Evolutionary conservation across 2,888 invertebrate genomes (phyloP).

Genomic region (Diachrysia chrysitis): DNA sequence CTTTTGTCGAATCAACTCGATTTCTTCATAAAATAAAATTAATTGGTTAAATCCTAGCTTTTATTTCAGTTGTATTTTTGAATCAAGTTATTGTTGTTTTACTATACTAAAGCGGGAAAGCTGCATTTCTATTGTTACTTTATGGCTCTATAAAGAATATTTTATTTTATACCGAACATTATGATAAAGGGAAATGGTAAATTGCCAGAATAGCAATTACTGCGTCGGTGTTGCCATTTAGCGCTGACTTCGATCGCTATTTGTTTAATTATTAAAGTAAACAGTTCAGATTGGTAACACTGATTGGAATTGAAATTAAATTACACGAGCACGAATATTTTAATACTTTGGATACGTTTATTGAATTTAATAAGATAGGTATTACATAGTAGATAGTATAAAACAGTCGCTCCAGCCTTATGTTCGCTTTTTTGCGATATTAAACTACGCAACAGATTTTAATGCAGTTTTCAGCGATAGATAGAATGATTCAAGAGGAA

Average conservation of each 20-base stretch:
- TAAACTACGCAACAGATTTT: too few species aligned
- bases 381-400: too few species aligned
- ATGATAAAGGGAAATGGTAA: not conserved
- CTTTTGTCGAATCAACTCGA: not conserved
- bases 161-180: slow-evolving; percentile 3
- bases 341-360: not conserved
- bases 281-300: slow-evolving; percentile 18
- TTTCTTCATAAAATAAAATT: not conserved
- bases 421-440: too few species aligned
- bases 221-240: slow-evolving; percentile 18
- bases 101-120: not conserved
- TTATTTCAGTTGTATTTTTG: not conserved
- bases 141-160: not conserved
- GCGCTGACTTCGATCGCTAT: slow-evolving; percentile 27
- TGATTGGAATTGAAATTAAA: slow-evolving; percentile 16
- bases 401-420: too few species aligned
- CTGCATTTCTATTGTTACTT: slow-evolving; percentile 1
- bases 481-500: too few species aligned
- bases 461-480: too few species aligned
- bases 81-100: not conserved
- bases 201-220: slow-evolving; percentile 2
- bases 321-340: not conserved
- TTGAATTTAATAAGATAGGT: too few species aligned
- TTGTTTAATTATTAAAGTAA: slow-evolving; percentile 42
- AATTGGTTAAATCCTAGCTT: not conserved